Evolutionary conservation across 2,888 invertebrate species (phyloP), one percentile per base, ranked within the genome.

Genomic region (Drosophila mimetica): DNA sequence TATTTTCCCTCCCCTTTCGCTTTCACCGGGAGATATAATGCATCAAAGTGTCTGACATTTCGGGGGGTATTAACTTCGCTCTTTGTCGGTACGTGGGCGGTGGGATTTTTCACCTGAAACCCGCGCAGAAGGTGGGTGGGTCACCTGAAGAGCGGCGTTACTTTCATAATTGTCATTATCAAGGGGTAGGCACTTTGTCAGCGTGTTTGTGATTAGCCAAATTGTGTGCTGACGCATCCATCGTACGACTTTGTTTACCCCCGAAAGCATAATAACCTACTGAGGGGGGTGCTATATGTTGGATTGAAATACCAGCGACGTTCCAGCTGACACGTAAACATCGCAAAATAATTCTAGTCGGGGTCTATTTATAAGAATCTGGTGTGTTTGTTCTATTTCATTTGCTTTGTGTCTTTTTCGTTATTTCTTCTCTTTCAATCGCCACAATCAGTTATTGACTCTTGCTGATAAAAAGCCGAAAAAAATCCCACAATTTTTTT

Each of bases 391-490:
- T 28, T 52, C 44, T 63, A 46, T 53, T 37, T 41, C 42, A 25
- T 30, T 20, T 41, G 46, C 25, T 32, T 5, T 39, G 37, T 72
- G 39, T 42, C 18, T 41, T 46, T 63, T 25, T 14, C 14, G 20
- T 53, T 53, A 32, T 14, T 53, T 22, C 51, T 51, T 36, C 9
- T 18, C 0, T 41, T 54, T 52, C 50, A 5, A 9, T 52, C 36
- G 9, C 50, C 53, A 44, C 71, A 87, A 83, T 83, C 83, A 83
- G 83, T 86, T 83, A 83, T 83, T 83, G 86, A 87, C 88, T 88
- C 60, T 77, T 79, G 61, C 75, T 70, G 75, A 74, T 74, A 74
- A 74, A 69, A 65, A 39, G 4, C 1, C n/a, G n/a, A 8, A 39
- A 46, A 39, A 52, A 28, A 34, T 30, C 61, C 46, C 44, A 59